Evolutionary conservation across 2,113 vertebrate genomes (phyloP), one percentile per base, ranked within the genome.

Genomic region (Muscicapa adusta): DNA sequence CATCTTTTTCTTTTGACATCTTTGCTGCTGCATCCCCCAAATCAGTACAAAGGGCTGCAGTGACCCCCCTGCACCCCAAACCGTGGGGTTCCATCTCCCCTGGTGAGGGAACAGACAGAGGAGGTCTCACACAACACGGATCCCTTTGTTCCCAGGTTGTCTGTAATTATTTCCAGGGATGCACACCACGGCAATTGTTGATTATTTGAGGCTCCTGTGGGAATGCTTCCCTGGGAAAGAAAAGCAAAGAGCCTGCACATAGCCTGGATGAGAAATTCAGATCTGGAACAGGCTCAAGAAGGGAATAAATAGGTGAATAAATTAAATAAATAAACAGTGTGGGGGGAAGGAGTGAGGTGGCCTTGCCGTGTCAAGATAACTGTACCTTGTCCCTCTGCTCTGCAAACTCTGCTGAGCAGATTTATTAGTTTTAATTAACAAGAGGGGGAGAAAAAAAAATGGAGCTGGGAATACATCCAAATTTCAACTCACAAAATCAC

Each of bases 341-440:
- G 54, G 58, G 54, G 82, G 43, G 23, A 74, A 66, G 1, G 31
- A 85, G 75, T 0, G 16, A 73, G 93, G 56, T 94, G 95, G 96
- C 95, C 91, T 93, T 85, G 91, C 78, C 10, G 5, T 90, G 77
- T 76, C 85, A 92, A 94, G 75, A 94, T 93, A 93, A 79, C 95
- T 89, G 80, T 12, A 74, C 95, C 94, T 74, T 71, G 89, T 87
- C 73, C 80, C 76, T 29, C 61, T 47, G 82, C 89, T 94, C 90
- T 84, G 66, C 91, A 92, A 97, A 96, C 93, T 93, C 97, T 95
- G 97, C 78, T 88, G 95, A 96, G 93, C 97, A 98, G 98, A 98
- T 98, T 98, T 98, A 98, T 98, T 97, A 96, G 91, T 97, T 98
- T 98, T 98, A 98, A 98, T 98, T 98, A 98, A 98, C 91, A 92